Evolutionary conservation across 2,113 vertebrate species (phyloP).

Genomic region (Lepisosteus osseus): DNA sequence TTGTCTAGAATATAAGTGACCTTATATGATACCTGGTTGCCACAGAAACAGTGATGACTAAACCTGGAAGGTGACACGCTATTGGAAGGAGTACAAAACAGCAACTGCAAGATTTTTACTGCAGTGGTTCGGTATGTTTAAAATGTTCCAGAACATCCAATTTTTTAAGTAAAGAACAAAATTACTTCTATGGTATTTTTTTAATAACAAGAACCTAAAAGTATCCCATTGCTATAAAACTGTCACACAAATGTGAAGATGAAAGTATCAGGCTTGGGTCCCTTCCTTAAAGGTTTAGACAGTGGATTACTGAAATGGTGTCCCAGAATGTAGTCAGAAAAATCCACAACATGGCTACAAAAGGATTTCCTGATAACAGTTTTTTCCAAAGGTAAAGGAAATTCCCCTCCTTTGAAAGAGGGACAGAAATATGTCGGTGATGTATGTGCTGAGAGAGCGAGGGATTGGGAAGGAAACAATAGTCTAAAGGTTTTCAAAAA

Average conservation of each 20-base stretch:
- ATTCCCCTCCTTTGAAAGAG: constrained; percentile 5
- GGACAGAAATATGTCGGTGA: not conserved
- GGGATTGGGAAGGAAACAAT: not conserved
- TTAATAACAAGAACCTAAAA: no score
- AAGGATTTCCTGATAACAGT: constrained; percentile 14
- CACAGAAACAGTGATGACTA: constrained; percentile 7
- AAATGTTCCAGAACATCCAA: no score
- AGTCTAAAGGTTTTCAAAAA: constrained; percentile 1
- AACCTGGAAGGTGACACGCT: no score
- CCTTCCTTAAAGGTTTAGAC: not conserved
- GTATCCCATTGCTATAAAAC: not conserved
- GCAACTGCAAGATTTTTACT: no score
- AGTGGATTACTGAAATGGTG: not conserved
- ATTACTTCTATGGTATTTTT: no score
- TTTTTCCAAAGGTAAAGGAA: constrained; percentile 13
- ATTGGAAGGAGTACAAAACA: no score
- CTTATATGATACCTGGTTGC: constrained; percentile 19
- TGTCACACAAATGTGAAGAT: not conserved
- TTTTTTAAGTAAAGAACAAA: no score
- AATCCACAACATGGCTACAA: not conserved
- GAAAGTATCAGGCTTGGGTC: not conserved
- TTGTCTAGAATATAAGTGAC: not conserved
- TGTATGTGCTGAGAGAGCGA: not conserved
- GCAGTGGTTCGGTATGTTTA: no score
- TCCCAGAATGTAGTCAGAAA: constrained; percentile 2